Conservation (phyloP, 1,140 invertebrate genomes). For the Philaenus spumarius region DNA sequence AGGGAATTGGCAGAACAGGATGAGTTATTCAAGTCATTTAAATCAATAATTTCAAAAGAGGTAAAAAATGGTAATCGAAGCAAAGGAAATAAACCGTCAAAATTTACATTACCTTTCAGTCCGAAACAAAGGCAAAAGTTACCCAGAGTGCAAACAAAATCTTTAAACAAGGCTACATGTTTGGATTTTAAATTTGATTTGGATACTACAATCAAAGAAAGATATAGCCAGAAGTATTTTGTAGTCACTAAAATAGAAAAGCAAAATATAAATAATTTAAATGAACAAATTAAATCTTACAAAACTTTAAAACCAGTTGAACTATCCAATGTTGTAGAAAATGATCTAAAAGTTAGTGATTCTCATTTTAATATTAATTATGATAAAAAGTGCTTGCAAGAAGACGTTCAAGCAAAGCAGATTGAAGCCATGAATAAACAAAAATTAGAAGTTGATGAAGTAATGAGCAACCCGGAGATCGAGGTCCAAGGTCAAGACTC, state of each 20-base stretch:
- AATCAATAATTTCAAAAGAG: conserved; percentile 29
- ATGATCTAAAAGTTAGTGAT: background rate
- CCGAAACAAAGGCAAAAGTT: no score
- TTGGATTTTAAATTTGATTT: conserved; percentile 5
- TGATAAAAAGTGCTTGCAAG: background rate
- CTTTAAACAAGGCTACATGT: background rate
- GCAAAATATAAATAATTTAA: background rate
- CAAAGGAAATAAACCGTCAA: conserved; percentile 20
- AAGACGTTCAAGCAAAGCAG: background rate
- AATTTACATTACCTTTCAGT: no score
- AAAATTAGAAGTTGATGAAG: conserved; percentile 12
- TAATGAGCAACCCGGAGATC: conserved; percentile 18
- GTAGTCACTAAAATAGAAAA: background rate
- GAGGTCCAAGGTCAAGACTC: conserved; percentile 15
- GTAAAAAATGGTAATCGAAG: conserved; percentile 3
- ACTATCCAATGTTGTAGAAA: background rate
- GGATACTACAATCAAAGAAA: background rate
- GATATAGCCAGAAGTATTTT: background rate
- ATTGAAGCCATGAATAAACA: conserved; percentile 5
- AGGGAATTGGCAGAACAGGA: conserved; percentile 34
- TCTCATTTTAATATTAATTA: background rate
- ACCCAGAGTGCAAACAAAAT: background rate
- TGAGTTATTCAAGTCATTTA: conserved; percentile 30
- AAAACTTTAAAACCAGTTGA: background rate
- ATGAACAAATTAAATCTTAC: background rate